A percentile compares a stretch with the other conserved stretches of the same genome.
phyloP scores from a whole-genome alignment of 2,888 invertebrate species.

The Pheosia tremula region DNA sequence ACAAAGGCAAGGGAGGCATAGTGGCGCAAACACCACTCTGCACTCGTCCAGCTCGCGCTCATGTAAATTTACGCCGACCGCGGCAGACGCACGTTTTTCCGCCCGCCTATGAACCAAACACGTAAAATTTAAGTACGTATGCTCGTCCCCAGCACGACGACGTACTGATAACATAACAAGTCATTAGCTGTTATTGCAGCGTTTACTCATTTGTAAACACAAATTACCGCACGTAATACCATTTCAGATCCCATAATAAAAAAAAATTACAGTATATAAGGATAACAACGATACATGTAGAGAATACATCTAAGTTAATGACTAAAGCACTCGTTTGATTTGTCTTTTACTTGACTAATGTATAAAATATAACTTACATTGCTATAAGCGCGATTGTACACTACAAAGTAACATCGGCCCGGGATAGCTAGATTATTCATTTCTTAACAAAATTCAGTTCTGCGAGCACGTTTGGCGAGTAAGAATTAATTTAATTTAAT shows the following conservation, averaged over 20 bases:
- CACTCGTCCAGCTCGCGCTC: conserved; percentile 52
- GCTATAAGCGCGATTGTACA: conserved; percentile 37
- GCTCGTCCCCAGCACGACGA: conserved; percentile 13
- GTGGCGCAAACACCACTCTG: conserved; percentile 55
- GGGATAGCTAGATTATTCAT: conserved; percentile 11
- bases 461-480: conserved; percentile 46
- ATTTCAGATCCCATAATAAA: conserved; percentile 44
- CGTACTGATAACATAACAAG: conserved; percentile 29
- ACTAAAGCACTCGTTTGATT: no score
- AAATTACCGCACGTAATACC: conserved; percentile 46
- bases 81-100: conserved; percentile 40
- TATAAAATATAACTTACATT: conserved; percentile 9
- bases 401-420: neutral
- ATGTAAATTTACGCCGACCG: conserved; percentile 47
- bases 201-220: conserved; percentile 33
- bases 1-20: conserved; percentile 57
- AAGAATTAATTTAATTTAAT: conserved; percentile 75
- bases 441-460: conserved; percentile 26
- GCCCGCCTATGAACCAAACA: conserved; percentile 40
- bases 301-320: no score
- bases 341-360: no score
- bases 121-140: conserved; percentile 10
- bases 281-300: no score
- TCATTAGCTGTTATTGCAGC: conserved; percentile 44
- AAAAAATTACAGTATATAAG: conserved; percentile 43